Base-by-base conservation (phyloP, 2,113 vertebrate genomes). In the Pseudolaguvia tuberculata region DNA sequence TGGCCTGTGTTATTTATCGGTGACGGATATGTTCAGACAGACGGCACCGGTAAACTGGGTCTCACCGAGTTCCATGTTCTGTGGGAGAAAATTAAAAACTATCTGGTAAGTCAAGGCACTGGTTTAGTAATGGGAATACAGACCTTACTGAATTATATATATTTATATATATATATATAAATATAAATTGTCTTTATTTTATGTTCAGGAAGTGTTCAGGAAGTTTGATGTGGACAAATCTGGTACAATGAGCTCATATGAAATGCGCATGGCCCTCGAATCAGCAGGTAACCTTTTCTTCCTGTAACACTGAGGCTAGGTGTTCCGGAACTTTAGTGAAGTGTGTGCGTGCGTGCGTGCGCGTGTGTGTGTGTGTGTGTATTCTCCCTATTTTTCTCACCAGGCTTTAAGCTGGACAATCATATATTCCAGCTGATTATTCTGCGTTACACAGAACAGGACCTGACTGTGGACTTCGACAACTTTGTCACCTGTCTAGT, bases 221-320 rank as follows among this genome's bases (percentile, higher is more conserved):
- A 88, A 96, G 84, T 96, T 93, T 53, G 96, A 97, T 82, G 21
- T 95, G 84, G 96, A 98, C 80, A 96, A 97, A 77, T 98, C 96
- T 0, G 96, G 96, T 47, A 94, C 91, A 79, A 97, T 97, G 93
- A 97, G 90, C 0, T 91, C 93, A 79, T 97, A 97, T 0, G 96
- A 98, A 85, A 93, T 98, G 95, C 91, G 95, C 52, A 87, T 94
- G 92, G 96, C 96, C 0, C 90, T 98, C 2, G 94, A 95, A 14
- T 88, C 91, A 0, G 93, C 95, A 86, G 96, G 96, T 95, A 78
- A 35, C 4, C 1, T 42, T 42, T 42, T 42, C 8, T 42, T 42
- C 39, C 13, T 17, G 31, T 62, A 62, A 8, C 39, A 12, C 20
- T 63, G 31, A 63, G 5, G 61, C 39, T 45, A 7, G 21, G 42